Evolutionary conservation across 1,140 invertebrate genomes (phyloP).

Genomic region (Drosophila orosa): DNA sequence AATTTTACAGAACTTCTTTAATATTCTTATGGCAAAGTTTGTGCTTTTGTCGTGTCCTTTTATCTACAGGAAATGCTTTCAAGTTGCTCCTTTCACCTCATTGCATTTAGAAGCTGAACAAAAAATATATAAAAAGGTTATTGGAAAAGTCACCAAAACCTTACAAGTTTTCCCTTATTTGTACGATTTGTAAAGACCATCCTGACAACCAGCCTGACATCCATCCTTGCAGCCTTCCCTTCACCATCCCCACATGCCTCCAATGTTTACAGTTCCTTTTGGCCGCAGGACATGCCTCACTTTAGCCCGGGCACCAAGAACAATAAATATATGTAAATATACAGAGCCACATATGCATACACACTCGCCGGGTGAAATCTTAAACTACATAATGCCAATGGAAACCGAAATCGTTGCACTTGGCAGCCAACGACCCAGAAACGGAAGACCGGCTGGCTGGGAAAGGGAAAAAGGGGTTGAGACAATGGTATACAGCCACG

Average conservation of each 20-base stretch:
- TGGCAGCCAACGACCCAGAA: slow-evolving; percentile 63
- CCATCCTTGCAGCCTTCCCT: neutral
- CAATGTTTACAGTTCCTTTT: slow-evolving; percentile 61
- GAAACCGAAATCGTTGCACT: slow-evolving; percentile 79
- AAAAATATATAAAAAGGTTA: slow-evolving; percentile 3
- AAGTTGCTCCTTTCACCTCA: slow-evolving; percentile 9
- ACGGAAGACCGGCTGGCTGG: slow-evolving; percentile 10
- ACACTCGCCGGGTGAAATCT: slow-evolving; percentile 68
- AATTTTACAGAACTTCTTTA: neutral
- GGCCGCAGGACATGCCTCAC: slow-evolving; percentile 66
- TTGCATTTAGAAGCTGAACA: neutral
- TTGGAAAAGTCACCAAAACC: slow-evolving; percentile 17
- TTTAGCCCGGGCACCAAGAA: slow-evolving; percentile 40
- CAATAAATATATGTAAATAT: slow-evolving; percentile 61
- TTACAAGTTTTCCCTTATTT: slow-evolving; percentile 18
- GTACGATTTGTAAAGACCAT: slow-evolving; percentile 22
- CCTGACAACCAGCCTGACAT: slow-evolving; percentile 11
- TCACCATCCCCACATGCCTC: slow-evolving; percentile 22
- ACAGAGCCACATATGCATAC: slow-evolving; percentile 37
- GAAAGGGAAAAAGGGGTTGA: slow-evolving; percentile 37
- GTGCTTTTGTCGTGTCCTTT: neutral
- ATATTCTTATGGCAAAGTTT: neutral
- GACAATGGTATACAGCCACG: slow-evolving; percentile 56
- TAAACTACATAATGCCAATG: slow-evolving; percentile 73
- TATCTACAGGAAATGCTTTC: slow-evolving; percentile 1